phyloP scores from a whole-genome alignment of 2,888 invertebrate genomes.

The Vandiemenella viatica region DNA sequence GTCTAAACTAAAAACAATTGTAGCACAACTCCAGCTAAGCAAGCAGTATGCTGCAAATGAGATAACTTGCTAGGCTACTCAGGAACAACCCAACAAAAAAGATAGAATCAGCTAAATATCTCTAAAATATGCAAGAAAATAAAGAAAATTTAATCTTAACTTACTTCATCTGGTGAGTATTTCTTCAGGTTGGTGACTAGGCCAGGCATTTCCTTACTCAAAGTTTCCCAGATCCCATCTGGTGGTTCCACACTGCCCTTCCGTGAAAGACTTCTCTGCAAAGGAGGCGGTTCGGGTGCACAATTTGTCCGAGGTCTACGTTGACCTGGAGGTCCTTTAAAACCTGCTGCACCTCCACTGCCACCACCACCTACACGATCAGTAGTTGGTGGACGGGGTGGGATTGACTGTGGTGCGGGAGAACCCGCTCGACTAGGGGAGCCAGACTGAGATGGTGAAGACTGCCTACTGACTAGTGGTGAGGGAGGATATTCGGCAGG shows the following conservation, averaged over 20 bases:
- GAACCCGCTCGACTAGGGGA: constrained; percentile 49
- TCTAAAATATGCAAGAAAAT: too few species aligned
- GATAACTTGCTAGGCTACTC: too few species aligned
- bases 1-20: too few species aligned
- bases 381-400: constrained; percentile 29
- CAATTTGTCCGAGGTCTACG: constrained; percentile 22
- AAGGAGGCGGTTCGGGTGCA: constrained; percentile 19
- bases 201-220: constrained; percentile 25
- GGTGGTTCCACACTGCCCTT: constrained; percentile 20
- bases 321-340: constrained; percentile 18
- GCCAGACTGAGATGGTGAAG: constrained; percentile 52
- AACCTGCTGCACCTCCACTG: not conserved
- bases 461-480: constrained; percentile 54
- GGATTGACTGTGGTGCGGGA: constrained; percentile 37
- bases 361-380: not conserved
- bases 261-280: constrained; percentile 19
- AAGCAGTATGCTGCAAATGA: too few species aligned
- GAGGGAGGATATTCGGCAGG: constrained; percentile 39
- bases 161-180: constrained; percentile 29
- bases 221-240: constrained; percentile 25
- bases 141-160: too few species aligned
- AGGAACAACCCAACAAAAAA: too few species aligned
- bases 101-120: too few species aligned
- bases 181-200: constrained; percentile 29
- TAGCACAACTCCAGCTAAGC: too few species aligned